Evolutionary conservation across 1,140 invertebrate genomes (phyloP), one percentile per base, ranked within the genome.

Genomic region (Drosophila watanabei): DNA sequence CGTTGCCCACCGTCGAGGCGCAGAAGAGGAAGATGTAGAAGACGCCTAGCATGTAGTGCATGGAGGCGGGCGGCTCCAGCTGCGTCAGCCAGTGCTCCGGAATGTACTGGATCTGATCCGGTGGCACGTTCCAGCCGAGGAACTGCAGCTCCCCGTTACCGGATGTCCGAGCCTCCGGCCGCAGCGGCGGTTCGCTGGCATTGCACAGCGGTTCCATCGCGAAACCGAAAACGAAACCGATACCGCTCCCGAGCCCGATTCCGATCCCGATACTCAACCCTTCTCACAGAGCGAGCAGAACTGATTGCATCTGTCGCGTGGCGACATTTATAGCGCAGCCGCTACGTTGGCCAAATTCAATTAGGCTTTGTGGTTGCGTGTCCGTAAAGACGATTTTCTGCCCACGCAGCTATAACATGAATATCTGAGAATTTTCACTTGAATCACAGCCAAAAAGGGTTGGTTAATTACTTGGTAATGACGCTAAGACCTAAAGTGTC

Each of bases 41-140:
- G 60, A 98, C 94, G 2, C 96, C 97, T 4, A 98, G 94, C 30
- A 97, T 94, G 80, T 97, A 97, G 93, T 98, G 97, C 79, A 97
- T 95, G 60, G 96, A 95, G 51, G 97, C 96, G 43, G 97, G 96
- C 5, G 97, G 97, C 87, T 97, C 97, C 32, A 96, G 95, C 92
- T 96, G 98, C 16, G 94, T 94, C 43, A 97, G 95, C 97, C 97
- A 98, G 92, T 98, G 97, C 82, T 97, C 96, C 30, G 96, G 97
- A 75, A 98, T 95, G 60, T 96, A 95, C 45, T 95, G 93, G 61
- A 97, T 93, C 85, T 97, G 96, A 69, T 97, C 96, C 18, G 95
- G 94, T 6, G 96, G 95, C 24, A 97, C 94, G 89, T 97, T 97
- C 95, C 96, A 97, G 82, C 96, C 97, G 49, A 97, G 91, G 93